These are phyloP conservation scores for Trichogramma pretiosum DNA, from an alignment of 1,140 invertebrate species.

Conservation along the genomic window DNA sequence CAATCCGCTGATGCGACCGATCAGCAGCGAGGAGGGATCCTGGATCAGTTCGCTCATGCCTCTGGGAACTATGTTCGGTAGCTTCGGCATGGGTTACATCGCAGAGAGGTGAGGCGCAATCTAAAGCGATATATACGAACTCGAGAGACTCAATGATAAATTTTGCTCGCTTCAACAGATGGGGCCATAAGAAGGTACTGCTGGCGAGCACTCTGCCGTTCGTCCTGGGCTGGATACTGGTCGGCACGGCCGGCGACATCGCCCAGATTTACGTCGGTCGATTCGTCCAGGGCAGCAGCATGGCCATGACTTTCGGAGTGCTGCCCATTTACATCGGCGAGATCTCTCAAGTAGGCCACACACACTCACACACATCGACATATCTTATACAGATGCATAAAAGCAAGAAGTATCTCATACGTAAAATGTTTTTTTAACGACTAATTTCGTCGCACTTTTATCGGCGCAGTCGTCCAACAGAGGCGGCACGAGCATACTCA, in stretches of 20 bases:
- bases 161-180: not conserved
- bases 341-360: not conserved
- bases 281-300: not conserved
- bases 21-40: not conserved
- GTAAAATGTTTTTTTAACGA: no score
- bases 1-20: not conserved
- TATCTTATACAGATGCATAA: no score
- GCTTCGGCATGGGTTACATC: not conserved
- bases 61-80: not conserved
- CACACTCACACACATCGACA: no score
- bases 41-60: not conserved
- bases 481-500: conserved; percentile 69
- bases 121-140: not conserved
- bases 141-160: not conserved
- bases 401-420: no score
- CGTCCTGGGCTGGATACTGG: not conserved
- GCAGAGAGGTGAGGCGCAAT: not conserved
- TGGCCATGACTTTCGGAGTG: not conserved
- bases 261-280: not conserved
- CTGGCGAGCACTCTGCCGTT: not conserved
- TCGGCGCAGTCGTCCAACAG: conserved; percentile 57
- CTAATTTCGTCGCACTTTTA: no score
- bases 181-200: not conserved
- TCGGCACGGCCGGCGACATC: not conserved
- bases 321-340: not conserved